Conservation (phyloP, 2,888 invertebrate species). For the Drosophila ochracea region DNA sequence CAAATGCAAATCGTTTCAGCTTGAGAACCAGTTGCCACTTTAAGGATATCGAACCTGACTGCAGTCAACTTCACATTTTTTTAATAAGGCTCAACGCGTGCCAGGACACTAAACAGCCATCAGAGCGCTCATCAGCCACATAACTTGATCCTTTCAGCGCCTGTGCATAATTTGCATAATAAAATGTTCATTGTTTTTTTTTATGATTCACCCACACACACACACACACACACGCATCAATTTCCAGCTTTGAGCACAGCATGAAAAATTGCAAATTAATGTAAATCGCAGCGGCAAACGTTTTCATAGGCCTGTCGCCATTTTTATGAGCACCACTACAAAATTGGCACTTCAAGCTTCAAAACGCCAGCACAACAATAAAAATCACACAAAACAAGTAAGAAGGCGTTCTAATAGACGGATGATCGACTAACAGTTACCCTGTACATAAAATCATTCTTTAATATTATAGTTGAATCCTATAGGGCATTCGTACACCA, state of each 20-base stretch:
- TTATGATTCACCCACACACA: constrained; percentile 59
- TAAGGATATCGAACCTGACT: constrained; percentile 47
- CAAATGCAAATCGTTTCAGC: constrained; percentile 67
- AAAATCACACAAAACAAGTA: constrained; percentile 8
- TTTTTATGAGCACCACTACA: constrained; percentile 69
- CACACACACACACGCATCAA: constrained; percentile 57
- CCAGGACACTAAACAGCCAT: constrained; percentile 47
- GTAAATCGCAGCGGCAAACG: constrained; percentile 76
- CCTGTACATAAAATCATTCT: not conserved
- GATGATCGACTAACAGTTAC: not conserved
- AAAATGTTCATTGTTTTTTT: constrained; percentile 74
- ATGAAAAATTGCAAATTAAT: constrained; percentile 84
- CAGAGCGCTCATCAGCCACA: constrained; percentile 26
- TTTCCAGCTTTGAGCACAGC: constrained; percentile 74
- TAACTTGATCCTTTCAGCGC: constrained; percentile 67
- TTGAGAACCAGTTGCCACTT: constrained; percentile 59
- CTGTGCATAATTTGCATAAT: constrained; percentile 79
- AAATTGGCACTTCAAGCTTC: constrained; percentile 69
- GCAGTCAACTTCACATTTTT: constrained; percentile 34
- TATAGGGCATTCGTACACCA: not conserved
- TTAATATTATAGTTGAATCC: too few species aligned
- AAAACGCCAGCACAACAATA: constrained; percentile 40
- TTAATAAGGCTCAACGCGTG: constrained; percentile 53
- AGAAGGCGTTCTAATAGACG: too few species aligned
- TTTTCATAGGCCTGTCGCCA: constrained; percentile 54